Evolutionary conservation across 2,888 invertebrate species (phyloP).

Genomic region (Coelinius sp.): DNA sequence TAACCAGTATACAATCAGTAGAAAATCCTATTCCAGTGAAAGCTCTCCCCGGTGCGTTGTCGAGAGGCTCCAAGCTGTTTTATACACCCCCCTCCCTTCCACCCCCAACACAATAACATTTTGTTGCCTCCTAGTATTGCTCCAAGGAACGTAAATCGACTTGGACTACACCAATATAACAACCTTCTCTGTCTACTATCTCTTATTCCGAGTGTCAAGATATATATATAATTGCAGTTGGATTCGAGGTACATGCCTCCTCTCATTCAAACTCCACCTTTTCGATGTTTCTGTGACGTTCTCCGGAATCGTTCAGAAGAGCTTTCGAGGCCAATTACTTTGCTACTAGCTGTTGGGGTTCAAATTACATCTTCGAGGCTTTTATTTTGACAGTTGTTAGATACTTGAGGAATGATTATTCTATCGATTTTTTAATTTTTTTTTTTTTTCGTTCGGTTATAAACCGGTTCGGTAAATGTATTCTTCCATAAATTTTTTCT

Average conservation of each 20-base stretch:
- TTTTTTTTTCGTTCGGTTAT: no score
- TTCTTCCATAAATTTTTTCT: no score
- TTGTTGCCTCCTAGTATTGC: not conserved
- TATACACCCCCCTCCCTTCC: not conserved
- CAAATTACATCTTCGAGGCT: no score
- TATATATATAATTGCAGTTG: not conserved
- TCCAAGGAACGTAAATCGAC: not conserved
- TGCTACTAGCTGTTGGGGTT: no score
- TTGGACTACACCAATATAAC: not conserved
- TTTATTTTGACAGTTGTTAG: no score
- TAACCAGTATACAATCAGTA: conserved; percentile 17
- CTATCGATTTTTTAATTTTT: no score
- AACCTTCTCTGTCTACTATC: not conserved
- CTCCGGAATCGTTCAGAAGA: not conserved
- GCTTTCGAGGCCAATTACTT: no score
- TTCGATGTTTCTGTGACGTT: not conserved
- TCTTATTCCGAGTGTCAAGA: not conserved
- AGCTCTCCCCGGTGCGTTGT: conserved; percentile 31
- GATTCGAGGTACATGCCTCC: not conserved
- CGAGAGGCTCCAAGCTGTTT: not conserved
- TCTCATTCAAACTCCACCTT: not conserved
- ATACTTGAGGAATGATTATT: no score
- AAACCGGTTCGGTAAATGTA: no score
- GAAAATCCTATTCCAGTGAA: conserved; percentile 29
- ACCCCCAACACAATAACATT: not conserved